Evolutionary conservation across 2,113 vertebrate genomes (phyloP).

Genomic region (Aphyosemion australe): DNA sequence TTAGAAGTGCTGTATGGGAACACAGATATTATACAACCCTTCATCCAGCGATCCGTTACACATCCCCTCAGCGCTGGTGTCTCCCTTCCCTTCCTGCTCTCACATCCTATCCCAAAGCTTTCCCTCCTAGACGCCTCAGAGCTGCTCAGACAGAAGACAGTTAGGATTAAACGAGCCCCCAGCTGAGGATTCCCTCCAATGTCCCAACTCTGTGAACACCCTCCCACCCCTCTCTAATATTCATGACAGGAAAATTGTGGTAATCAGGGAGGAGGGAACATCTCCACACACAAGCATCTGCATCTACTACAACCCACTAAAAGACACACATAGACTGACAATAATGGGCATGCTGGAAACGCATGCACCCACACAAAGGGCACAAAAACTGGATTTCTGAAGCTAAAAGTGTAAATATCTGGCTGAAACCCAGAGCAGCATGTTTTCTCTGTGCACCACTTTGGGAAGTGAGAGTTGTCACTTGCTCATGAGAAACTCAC

Average conservation of each 20-base stretch:
- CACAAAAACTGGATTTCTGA: conserved; percentile 25
- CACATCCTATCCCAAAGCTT: conserved; percentile 48
- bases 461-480: conserved; percentile 43
- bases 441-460: conserved; percentile 54
- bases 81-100: conserved; percentile 28
- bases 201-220: conserved; percentile 47
- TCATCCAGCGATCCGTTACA: conserved; percentile 22
- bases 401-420: conserved; percentile 29
- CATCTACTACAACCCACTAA: conserved; percentile 10
- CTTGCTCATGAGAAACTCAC: conserved; percentile 17
- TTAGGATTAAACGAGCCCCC: conserved; percentile 58
- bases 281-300: neutral
- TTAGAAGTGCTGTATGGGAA: conserved; percentile 36
- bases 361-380: conserved; percentile 42
- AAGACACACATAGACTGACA: conserved; percentile 29
- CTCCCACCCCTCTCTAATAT: conserved; percentile 43
- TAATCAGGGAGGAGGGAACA: conserved; percentile 28
- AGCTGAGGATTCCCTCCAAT: conserved; percentile 51
- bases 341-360: conserved; percentile 38
- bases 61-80: conserved; percentile 19
- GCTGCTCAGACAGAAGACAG: conserved; percentile 40
- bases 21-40: conserved; percentile 33
- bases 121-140: conserved; percentile 39
- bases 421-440: conserved; percentile 52
- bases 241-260: conserved; percentile 43